A percentile compares a stretch with the other conserved stretches of the same genome.
These are phyloP conservation scores for Selenia dentaria DNA, from an alignment of 2,888 invertebrate species.

Conservation along the genomic window DNA sequence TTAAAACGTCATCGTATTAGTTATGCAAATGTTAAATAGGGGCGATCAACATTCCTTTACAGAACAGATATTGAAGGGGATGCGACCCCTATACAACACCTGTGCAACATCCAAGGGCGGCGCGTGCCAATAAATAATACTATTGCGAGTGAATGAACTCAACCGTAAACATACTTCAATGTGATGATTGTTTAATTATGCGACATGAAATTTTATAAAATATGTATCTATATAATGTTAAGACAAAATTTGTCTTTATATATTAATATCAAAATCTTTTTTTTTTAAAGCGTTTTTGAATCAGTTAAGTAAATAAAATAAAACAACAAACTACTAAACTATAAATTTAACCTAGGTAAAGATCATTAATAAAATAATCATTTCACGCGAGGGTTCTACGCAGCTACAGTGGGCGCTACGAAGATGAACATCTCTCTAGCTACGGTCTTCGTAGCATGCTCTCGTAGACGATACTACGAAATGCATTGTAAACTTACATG, in stretches of 20 bases:
- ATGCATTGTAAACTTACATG: no score
- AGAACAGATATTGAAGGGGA: slow-evolving; percentile 30
- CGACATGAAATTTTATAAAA: slow-evolving; percentile 1
- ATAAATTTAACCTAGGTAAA: no score
- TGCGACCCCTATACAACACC: slow-evolving; percentile 44
- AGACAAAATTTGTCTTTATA: no score
- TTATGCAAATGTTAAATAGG: slow-evolving; percentile 69
- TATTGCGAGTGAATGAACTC: slow-evolving; percentile 13
- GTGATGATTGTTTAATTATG: neutral
- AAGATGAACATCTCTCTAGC: slow-evolving; percentile 5
- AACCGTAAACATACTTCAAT: slow-evolving; percentile 1
- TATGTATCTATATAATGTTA: no score
- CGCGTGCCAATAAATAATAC: slow-evolving; percentile 42
- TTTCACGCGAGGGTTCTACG: no score
- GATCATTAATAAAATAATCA: no score
- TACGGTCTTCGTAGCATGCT: slow-evolving; percentile 10
- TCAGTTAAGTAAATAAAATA: no score
- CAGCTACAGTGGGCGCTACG: slow-evolving; percentile 11
- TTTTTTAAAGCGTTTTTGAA: no score
- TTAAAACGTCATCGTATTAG: slow-evolving; percentile 77
- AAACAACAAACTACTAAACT: no score
- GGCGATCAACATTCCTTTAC: slow-evolving; percentile 44
- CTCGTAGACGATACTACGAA: no score
- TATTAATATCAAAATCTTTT: no score
- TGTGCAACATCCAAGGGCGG: slow-evolving; percentile 31